phyloP scores from a whole-genome alignment of 2,888 invertebrate species.

The Dysmachus trigonus region DNA sequence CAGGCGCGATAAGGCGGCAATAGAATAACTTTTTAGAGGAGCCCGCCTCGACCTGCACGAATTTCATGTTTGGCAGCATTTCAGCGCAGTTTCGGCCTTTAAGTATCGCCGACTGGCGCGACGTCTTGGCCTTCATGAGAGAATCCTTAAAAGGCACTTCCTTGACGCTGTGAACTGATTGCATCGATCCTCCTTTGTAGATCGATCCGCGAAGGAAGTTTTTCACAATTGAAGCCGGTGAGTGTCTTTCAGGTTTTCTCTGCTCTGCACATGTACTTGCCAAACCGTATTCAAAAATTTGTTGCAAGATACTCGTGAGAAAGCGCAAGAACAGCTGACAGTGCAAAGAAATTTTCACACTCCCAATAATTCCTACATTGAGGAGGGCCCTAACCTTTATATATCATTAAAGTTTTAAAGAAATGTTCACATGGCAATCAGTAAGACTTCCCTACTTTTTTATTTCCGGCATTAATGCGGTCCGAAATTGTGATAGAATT shows the following conservation, averaged over 20 bases:
- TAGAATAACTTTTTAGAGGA: neutral
- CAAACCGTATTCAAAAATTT: neutral
- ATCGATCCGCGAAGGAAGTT: neutral
- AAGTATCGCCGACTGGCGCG: neutral
- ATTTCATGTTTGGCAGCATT: neutral
- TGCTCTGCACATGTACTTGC: neutral
- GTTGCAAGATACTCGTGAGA: neutral
- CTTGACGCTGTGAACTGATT: neutral
- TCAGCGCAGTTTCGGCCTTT: neutral
- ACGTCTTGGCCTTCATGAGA: neutral
- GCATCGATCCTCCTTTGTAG: neutral
- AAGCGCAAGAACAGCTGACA: neutral
- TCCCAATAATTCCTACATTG: neutral
- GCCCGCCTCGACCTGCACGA: neutral
- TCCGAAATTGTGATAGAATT: too few relatives aligned
- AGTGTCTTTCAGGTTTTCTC: neutral
- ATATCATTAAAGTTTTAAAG: neutral
- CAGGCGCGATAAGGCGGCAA: neutral
- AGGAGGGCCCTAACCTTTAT: neutral
- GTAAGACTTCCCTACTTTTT: too few relatives aligned
- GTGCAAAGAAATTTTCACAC: neutral
- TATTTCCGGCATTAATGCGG: too few relatives aligned
- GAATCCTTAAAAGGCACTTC: slow-evolving; percentile 31
- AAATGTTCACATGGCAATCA: too few relatives aligned
- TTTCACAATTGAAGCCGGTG: neutral